phyloP scores from a whole-genome alignment of 2,888 invertebrate species.

The Eupsilia transversa region DNA sequence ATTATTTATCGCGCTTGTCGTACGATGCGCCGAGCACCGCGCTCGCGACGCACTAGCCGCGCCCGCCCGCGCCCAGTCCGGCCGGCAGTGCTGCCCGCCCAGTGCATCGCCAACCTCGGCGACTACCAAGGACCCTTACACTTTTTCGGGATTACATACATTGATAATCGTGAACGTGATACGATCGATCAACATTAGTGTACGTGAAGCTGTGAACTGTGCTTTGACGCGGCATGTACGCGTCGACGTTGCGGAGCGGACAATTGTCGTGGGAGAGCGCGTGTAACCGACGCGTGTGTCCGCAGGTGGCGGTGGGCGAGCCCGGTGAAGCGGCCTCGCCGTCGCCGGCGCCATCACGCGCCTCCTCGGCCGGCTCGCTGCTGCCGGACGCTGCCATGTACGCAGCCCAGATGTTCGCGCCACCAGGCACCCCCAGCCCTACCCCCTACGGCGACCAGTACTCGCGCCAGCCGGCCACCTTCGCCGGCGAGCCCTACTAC shows the following conservation, averaged over 20 bases:
- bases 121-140: constrained; percentile 80
- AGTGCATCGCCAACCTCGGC: constrained; percentile 89
- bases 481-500: constrained; percentile 94
- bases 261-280: constrained; percentile 91
- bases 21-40: constrained; percentile 90
- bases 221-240: constrained; percentile 89
- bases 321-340: constrained; percentile 91
- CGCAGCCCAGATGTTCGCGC: constrained; percentile 93
- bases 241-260: constrained; percentile 91
- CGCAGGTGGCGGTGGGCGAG: constrained; percentile 90
- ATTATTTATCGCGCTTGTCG: constrained; percentile 90
- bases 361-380: constrained; percentile 90
- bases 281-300: constrained; percentile 92
- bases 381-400: constrained; percentile 92
- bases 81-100: constrained; percentile 91
- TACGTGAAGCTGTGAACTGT: constrained; percentile 89
- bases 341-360: constrained; percentile 92
- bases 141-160: constrained; percentile 75
- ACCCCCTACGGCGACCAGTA: constrained; percentile 91
- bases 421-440: constrained; percentile 92
- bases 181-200: constrained; percentile 81
- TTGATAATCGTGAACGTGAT: constrained; percentile 83
- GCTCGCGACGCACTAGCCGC: constrained; percentile 91
- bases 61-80: constrained; percentile 91
- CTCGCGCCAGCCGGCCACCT: constrained; percentile 90